These are phyloP conservation scores for Indicator indicator DNA, from an alignment of 2,113 vertebrate species.

Conservation along the genomic window DNA sequence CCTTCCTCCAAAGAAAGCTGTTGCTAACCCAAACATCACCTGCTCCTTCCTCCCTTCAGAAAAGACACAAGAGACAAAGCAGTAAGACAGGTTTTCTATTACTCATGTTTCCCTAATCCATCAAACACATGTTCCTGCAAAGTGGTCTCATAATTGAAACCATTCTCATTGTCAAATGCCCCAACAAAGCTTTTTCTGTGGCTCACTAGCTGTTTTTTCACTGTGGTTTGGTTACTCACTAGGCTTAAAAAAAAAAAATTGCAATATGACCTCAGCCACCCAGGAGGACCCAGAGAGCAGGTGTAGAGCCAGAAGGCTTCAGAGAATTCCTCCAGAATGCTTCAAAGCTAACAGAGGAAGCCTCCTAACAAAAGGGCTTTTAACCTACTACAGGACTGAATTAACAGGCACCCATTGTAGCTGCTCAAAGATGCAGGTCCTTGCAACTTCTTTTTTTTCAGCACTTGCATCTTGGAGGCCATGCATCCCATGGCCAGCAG, in stretches of 20 bases:
- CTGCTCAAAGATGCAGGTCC: not conserved
- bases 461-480: not conserved
- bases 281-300: not conserved
- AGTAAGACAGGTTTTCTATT: not conserved
- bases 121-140: not conserved
- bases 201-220: not conserved
- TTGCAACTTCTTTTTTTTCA: not conserved
- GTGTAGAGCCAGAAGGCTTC: not conserved
- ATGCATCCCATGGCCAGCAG: not conserved
- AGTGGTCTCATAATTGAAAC: not conserved
- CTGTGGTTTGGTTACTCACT: not conserved
- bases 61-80: not conserved
- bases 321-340: not conserved
- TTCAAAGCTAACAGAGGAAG: not conserved
- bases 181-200: not conserved
- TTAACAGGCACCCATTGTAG: accelerated
- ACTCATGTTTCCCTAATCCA: not conserved
- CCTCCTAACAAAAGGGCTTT: not conserved
- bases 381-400: not conserved
- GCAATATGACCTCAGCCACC: accelerated
- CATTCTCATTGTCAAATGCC: not conserved
- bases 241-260: not conserved
- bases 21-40: not conserved
- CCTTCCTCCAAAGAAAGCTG: not conserved
- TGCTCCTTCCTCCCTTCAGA: not conserved